Evolutionary conservation across 2,797 vertebrate species (phyloP).

Genomic region (Monodelphis domestica): DNA sequence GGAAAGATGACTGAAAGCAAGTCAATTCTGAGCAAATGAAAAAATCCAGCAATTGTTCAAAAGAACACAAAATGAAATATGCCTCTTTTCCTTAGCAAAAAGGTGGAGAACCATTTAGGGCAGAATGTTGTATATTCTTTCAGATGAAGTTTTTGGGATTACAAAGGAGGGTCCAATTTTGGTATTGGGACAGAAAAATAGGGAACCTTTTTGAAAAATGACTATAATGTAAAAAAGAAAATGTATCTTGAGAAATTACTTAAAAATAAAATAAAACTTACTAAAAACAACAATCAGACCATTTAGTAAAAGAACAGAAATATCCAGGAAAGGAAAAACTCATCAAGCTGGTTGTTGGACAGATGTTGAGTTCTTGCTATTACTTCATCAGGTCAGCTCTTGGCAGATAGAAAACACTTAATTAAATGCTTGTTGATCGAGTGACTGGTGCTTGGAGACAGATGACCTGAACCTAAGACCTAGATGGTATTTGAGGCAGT

Average conservation of each 20-base stretch:
- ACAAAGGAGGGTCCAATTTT: background rate
- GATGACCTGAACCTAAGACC: background rate
- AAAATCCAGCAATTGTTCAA: background rate
- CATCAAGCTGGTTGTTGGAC: background rate
- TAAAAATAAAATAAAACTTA: background rate
- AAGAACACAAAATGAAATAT: background rate
- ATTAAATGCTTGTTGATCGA: background rate
- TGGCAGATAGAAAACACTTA: background rate
- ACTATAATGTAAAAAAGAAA: background rate
- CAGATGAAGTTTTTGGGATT: background rate
- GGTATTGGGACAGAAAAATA: background rate
- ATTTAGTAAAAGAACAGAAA: constrained; percentile 17
- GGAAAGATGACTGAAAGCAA: too few species aligned
- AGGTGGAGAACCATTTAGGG: too few species aligned
- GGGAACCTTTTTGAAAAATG: background rate
- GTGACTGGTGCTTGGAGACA: background rate
- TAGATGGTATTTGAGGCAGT: background rate
- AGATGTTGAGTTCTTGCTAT: constrained; percentile 23
- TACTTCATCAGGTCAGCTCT: background rate
- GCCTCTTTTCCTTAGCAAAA: too few species aligned
- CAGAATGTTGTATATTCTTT: background rate
- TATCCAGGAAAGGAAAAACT: background rate
- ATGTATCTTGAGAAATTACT: background rate
- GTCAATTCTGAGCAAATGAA: too few species aligned
- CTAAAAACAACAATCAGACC: background rate